phyloP scores from a whole-genome alignment of 2,113 vertebrate species.

The Protomyctophum bolini region DNA sequence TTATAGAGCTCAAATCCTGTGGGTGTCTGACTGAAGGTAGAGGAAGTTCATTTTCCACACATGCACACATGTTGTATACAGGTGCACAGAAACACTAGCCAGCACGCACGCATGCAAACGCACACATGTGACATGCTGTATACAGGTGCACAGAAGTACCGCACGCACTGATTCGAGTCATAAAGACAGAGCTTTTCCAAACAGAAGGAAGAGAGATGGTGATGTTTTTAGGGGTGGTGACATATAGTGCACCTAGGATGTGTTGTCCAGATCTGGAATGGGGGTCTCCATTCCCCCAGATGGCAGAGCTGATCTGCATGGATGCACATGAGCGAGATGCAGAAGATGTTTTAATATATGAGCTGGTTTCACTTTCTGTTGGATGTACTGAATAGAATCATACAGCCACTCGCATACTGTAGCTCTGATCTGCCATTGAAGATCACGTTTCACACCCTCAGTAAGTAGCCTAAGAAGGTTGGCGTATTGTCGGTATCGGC shows the following conservation, averaged over 20 bases:
- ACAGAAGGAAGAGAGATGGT: constrained; percentile 23
- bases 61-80: not conserved
- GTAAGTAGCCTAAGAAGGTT: too few species aligned
- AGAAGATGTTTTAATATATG: constrained; percentile 50
- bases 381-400: constrained; percentile 14
- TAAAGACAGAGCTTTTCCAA: constrained; percentile 27
- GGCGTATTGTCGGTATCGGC: too few species aligned
- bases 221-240: constrained; percentile 40
- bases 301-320: constrained; percentile 43
- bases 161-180: constrained; percentile 19
- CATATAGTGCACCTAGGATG: constrained; percentile 52
- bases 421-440: too few species aligned
- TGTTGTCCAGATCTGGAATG: constrained; percentile 34
- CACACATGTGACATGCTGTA: not conserved
- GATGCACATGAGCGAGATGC: constrained; percentile 17
- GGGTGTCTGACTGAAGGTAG: constrained; percentile 60
- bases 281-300: constrained; percentile 58
- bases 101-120: not conserved
- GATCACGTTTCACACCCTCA: too few species aligned
- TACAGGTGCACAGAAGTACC: not conserved
- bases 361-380: constrained; percentile 54
- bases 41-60: constrained; percentile 54
- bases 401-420: too few species aligned
- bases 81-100: not conserved
- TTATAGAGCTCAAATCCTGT: constrained; percentile 73